These are phyloP conservation scores for Elysia chlorotica DNA, from an alignment of 1,140 invertebrate genomes.

Conservation along the genomic window DNA sequence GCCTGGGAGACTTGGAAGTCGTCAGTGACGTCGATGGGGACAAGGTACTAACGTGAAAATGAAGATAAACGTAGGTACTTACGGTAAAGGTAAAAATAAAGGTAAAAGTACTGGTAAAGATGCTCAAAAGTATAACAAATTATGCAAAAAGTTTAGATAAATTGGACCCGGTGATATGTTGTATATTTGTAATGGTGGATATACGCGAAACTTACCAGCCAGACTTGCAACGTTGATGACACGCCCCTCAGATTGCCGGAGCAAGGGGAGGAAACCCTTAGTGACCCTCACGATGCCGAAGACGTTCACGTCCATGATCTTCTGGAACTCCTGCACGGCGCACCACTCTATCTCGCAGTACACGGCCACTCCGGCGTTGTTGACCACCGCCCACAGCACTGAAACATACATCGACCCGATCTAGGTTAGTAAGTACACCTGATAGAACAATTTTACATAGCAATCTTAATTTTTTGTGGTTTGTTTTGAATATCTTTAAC, in stretches of 20 bases:
- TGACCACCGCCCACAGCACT: conserved; percentile 58
- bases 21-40: conserved; percentile 50
- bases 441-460: too few relatives aligned
- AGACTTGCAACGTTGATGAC: conserved; percentile 84
- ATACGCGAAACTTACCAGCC: conserved; percentile 54
- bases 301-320: conserved; percentile 55
- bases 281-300: conserved; percentile 57
- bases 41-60: conserved; percentile 47
- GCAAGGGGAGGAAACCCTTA: conserved; percentile 53
- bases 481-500: too few relatives aligned
- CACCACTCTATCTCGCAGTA: conserved; percentile 58
- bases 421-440: too few relatives aligned
- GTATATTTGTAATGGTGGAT: too few relatives aligned
- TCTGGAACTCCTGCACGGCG: conserved; percentile 47
- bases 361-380: conserved; percentile 56
- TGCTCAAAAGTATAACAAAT: too few relatives aligned
- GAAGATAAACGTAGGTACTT: too few relatives aligned
- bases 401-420: too few relatives aligned
- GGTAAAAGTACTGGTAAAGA: too few relatives aligned
- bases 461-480: too few relatives aligned
- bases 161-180: too few relatives aligned
- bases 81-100: too few relatives aligned
- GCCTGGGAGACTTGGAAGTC: conserved; percentile 47
- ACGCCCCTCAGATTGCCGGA: conserved; percentile 63
- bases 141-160: too few relatives aligned